A percentile compares a stretch with the other conserved stretches of the same genome.
Evolutionary conservation across 2,113 vertebrate species (phyloP).

Genomic region (Phrynosoma platyrhinos): DNA sequence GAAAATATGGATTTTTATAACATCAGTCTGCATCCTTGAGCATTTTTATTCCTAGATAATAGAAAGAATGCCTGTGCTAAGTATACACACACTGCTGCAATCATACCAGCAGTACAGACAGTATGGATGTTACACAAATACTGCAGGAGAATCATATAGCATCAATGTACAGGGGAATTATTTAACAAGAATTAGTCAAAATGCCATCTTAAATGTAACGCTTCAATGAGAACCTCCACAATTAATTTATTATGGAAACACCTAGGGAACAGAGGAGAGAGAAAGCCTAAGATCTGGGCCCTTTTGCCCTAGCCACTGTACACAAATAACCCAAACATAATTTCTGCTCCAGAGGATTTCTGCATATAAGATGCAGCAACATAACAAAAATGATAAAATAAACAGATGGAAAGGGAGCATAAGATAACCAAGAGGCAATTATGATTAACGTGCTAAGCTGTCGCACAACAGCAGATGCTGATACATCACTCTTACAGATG

Average conservation of each 20-base stretch:
- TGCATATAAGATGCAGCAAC: neutral
- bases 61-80: neutral
- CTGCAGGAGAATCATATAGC: neutral
- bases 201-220: neutral
- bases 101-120: neutral
- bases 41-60: neutral
- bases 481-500: neutral
- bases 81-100: neutral
- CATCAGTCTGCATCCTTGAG: neutral
- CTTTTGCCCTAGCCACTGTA: neutral
- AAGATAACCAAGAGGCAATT: constrained; percentile 13
- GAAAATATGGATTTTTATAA: neutral
- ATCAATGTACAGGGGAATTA: neutral
- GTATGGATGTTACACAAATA: neutral
- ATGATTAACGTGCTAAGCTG: constrained; percentile 34
- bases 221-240: neutral
- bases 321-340: constrained; percentile 10
- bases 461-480: constrained; percentile 9
- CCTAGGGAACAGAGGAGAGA: neutral
- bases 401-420: constrained; percentile 17
- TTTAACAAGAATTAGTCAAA: neutral
- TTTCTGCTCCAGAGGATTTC: neutral
- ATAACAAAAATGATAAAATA: constrained; percentile 13
- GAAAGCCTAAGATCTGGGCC: neutral
- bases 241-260: constrained; percentile 18